Evolutionary conservation across 1,140 invertebrate species (phyloP), one percentile per base, ranked within the genome.

Genomic region (Probaryconus sp.): DNA sequence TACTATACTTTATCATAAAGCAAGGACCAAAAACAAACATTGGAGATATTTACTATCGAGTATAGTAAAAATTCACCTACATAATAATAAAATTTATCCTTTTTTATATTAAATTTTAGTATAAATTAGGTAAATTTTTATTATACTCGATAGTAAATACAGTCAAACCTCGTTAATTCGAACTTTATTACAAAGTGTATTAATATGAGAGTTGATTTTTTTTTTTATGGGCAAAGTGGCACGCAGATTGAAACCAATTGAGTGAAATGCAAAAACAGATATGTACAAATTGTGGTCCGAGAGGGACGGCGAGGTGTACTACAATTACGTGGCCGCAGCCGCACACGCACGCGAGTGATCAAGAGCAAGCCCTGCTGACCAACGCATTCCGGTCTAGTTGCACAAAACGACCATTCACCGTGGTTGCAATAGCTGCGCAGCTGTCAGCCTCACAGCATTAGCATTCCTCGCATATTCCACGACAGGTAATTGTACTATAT

Each of bases 301-400:
- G 35, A 21, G 30, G 18, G 30, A 4, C 31, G 56, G n/a, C 35
- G 40, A 58, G n/a, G 35, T 35, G 35, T 5, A 7, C n/a, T 13
- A 16, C 35, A 9, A 38, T 17, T 38, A 38, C 35, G 35, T 9
- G 10, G 16, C 33, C 17, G 21, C 26, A 0, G 11, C n/a, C n/a
- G 7, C 51, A 40, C 37, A 56, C 50, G 61, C 48, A 45, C 64
- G 45, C 64, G 58, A 50, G 14, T 35, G 31, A 38, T 38, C 35
- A 17, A 30, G 3, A 47, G 43, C 43, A n/a, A 47, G 24, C 10
- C 21, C 24, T 26, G 24, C 9, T 47, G 51, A 64, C 37, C 68
- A 53, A 75, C 55, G 61, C 68, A 79, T 77, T 79, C 75, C 75
- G 69, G 65, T 77, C 78, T 76, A 79, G 75, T 79, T 79, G 35